Evolutionary conservation across 1,140 invertebrate genomes (phyloP).

Genomic region (Orussus abietinus): DNA sequence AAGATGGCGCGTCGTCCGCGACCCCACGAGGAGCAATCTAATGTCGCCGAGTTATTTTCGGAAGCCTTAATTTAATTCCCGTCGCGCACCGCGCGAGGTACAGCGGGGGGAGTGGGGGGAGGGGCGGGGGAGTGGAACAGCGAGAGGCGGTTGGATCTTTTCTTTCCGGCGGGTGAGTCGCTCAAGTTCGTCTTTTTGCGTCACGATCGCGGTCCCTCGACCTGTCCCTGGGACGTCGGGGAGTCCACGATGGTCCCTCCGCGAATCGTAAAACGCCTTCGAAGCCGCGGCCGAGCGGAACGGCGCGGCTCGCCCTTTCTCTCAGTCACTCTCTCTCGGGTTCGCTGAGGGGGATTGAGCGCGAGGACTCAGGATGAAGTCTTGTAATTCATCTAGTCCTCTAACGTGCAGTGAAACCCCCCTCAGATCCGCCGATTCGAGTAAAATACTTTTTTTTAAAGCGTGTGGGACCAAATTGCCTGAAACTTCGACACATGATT

Average conservation of each 20-base stretch:
- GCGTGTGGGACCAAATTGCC: too few species aligned
- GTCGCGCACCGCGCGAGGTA: conserved; percentile 16
- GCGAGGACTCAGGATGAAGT: too few species aligned
- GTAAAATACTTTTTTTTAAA: too few species aligned
- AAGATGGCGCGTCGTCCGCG: conserved; percentile 23
- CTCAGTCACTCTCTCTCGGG: too few species aligned
- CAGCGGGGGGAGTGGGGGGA: conserved; percentile 7
- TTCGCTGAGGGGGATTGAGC: too few species aligned
- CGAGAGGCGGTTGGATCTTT: conserved; percentile 30
- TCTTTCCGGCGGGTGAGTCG: too few species aligned
- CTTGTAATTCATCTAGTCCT: too few species aligned
- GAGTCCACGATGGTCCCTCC: conserved; percentile 2
- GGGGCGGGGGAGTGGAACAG: conserved; percentile 7
- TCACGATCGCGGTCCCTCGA: conserved; percentile 19
- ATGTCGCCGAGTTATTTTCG: conserved; percentile 42
- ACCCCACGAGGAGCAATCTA: conserved; percentile 39
- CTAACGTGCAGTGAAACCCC: too few species aligned
- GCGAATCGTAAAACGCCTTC: conserved; percentile 12
- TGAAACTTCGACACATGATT: too few species aligned
- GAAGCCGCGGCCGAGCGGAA: too few species aligned
- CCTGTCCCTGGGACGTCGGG: background rate
- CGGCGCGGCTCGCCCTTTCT: too few species aligned
- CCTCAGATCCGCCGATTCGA: too few species aligned
- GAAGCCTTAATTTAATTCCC: conserved; percentile 40
- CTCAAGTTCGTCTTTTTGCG: conserved; percentile 31